Conservation (phyloP, 1,140 invertebrate species). For the Heliconius eleuchia region DNA sequence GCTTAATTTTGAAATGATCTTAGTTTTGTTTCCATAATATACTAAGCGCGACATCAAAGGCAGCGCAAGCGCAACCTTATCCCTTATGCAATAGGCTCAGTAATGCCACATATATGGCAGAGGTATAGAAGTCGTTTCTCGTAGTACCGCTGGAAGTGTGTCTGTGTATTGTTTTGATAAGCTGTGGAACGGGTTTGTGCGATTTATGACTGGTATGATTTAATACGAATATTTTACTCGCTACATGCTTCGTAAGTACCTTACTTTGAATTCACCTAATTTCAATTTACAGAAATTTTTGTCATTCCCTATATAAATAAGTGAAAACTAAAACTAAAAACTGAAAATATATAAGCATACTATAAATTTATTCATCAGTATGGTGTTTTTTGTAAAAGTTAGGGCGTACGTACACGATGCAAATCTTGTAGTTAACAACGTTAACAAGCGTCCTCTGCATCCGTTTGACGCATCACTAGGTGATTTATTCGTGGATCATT, state of each 20-base stretch:
- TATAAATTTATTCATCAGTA: not conserved
- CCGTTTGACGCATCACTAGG: conserved; percentile 42
- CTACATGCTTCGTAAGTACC: conserved; percentile 74
- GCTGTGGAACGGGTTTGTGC: conserved; percentile 79
- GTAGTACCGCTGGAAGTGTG: conserved; percentile 68
- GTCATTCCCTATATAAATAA: too few species aligned
- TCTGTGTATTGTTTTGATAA: conserved; percentile 82
- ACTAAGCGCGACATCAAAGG: conserved; percentile 44
- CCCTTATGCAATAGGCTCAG: conserved; percentile 51
- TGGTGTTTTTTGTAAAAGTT: not conserved
- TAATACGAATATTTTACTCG: conserved; percentile 81
- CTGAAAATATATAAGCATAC: too few species aligned
- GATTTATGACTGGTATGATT: conserved; percentile 81
- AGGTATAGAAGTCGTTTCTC: conserved; percentile 65
- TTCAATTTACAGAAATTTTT: not conserved
- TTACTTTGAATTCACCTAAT: conserved; percentile 59
- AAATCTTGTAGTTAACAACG: conserved; percentile 14
- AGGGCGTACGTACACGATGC: not conserved
- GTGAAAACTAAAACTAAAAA: too few species aligned
- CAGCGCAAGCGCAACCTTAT: conserved; percentile 61
- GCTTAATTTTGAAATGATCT: conserved; percentile 80
- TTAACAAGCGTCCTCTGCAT: conserved; percentile 40
- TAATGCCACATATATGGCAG: conserved; percentile 41
- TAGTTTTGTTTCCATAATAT: conserved; percentile 48
- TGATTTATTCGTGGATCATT: conserved; percentile 59